Evolutionary conservation across 2,888 invertebrate genomes (phyloP).

Genomic region (Aphodius granarius): DNA sequence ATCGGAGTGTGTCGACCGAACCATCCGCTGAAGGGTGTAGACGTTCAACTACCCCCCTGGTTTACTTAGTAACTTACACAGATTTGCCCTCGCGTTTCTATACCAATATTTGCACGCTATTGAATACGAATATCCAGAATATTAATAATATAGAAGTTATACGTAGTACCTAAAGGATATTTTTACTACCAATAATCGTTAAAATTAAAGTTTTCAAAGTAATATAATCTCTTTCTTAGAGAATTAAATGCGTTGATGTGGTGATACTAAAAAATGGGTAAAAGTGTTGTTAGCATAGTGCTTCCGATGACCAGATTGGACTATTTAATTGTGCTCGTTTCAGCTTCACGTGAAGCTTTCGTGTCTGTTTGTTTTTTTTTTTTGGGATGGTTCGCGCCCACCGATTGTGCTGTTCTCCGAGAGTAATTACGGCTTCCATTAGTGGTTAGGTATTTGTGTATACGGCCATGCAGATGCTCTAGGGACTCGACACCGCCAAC

Average conservation of each 20-base stretch:
- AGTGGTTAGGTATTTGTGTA: neutral
- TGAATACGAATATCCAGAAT: slow-evolving; percentile 30
- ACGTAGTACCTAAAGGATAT: no score
- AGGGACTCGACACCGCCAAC: neutral
- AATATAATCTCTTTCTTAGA: no score
- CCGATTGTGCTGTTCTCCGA: neutral
- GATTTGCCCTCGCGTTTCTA: slow-evolving; percentile 20
- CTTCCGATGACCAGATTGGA: neutral
- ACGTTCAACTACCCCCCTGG: slow-evolving; percentile 30
- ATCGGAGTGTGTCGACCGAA: slow-evolving; percentile 22
- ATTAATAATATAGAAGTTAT: slow-evolving; percentile 29
- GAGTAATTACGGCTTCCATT: neutral
- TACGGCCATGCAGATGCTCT: neutral
- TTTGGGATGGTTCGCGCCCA: neutral
- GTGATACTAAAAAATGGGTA: neutral
- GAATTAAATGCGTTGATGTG: neutral
- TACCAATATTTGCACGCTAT: slow-evolving; percentile 31
- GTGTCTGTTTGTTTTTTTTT: neutral
- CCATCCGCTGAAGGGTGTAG: slow-evolving; percentile 14
- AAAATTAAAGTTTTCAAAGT: no score
- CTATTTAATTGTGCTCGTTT: neutral
- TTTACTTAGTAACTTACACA: slow-evolving; percentile 41
- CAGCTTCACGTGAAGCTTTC: neutral
- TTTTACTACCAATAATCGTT: no score
- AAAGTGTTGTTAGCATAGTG: neutral